Conservation (phyloP, 2,797 vertebrate species). For the Coregonus suidteri region DNA sequence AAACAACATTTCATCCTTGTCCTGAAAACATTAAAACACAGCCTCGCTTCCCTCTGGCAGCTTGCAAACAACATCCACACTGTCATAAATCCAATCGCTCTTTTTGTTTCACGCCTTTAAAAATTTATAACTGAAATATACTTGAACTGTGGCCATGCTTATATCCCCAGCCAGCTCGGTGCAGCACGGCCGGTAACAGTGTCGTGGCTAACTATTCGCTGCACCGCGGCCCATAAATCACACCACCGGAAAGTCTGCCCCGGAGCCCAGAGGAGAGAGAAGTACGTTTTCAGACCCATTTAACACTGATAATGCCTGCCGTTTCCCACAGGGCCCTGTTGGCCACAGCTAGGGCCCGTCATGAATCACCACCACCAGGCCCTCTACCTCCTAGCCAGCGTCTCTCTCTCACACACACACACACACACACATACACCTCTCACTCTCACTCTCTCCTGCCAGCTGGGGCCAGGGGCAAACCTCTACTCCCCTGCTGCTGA, state of each 20-base stretch:
- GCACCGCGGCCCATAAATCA: conserved; percentile 63
- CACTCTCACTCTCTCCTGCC: neutral
- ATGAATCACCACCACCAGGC: conserved; percentile 59
- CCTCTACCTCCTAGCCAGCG: conserved; percentile 39
- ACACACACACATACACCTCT: neutral
- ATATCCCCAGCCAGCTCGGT: conserved; percentile 33
- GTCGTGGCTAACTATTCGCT: conserved; percentile 60
- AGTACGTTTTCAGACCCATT: conserved; percentile 63
- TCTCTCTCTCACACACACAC: neutral
- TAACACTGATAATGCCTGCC: conserved; percentile 68
- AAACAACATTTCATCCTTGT: conserved; percentile 54
- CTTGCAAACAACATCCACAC: conserved; percentile 57
- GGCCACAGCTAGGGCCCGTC: conserved; percentile 42
- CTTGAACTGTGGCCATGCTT: conserved; percentile 70
- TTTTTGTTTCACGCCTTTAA: conserved; percentile 59
- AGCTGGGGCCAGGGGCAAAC: neutral
- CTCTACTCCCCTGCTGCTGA: neutral
- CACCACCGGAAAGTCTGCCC: conserved; percentile 44
- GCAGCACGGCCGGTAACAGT: conserved; percentile 41
- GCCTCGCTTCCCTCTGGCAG: conserved; percentile 43
- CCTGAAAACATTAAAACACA: conserved; percentile 58
- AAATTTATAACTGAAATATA: conserved; percentile 73
- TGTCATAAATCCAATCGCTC: conserved; percentile 57
- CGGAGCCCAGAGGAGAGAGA: conserved; percentile 4
- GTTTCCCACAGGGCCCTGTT: conserved; percentile 42